phyloP scores from a whole-genome alignment of 2,113 vertebrate species.

The Hystrix brachyura region DNA sequence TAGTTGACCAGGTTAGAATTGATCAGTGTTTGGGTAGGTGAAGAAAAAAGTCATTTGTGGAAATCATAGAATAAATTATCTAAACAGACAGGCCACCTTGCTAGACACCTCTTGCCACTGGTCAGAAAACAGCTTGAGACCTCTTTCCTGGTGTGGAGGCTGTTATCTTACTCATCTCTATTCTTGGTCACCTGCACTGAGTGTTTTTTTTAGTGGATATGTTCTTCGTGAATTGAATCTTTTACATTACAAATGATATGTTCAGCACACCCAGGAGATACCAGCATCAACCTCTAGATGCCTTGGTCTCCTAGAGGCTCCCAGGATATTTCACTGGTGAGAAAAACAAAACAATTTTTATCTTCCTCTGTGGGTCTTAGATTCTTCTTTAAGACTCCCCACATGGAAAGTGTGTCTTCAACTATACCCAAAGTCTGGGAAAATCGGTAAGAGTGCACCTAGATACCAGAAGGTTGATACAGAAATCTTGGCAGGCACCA shows the following conservation, averaged over 20 bases:
- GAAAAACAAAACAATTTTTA: not conserved
- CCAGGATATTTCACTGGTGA: not conserved
- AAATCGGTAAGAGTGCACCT: not conserved
- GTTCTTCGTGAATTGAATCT: not conserved
- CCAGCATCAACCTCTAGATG: not conserved
- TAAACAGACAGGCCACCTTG: not conserved
- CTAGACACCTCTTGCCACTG: not conserved
- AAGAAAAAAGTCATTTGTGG: not conserved
- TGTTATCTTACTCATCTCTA: not conserved
- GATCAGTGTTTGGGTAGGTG: not conserved
- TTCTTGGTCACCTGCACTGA: not conserved
- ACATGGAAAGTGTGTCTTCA: not conserved
- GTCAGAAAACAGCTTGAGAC: not conserved
- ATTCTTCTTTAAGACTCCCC: slow-evolving; percentile 14
- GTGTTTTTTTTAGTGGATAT: not conserved
- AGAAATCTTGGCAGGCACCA: not conserved
- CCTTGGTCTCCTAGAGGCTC: not conserved
- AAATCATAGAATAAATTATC: not conserved
- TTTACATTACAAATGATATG: not conserved
- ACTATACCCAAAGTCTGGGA: not conserved
- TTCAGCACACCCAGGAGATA: not conserved
- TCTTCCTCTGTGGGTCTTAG: not conserved
- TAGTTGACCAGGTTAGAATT: not conserved
- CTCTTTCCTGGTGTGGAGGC: not conserved
- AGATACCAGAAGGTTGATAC: not conserved